Percentiles rank a stretch among this genome's conserved stretches.
Conservation (phyloP, 2,888 invertebrate genomes). For the Eupithecia subfuscata region DNA sequence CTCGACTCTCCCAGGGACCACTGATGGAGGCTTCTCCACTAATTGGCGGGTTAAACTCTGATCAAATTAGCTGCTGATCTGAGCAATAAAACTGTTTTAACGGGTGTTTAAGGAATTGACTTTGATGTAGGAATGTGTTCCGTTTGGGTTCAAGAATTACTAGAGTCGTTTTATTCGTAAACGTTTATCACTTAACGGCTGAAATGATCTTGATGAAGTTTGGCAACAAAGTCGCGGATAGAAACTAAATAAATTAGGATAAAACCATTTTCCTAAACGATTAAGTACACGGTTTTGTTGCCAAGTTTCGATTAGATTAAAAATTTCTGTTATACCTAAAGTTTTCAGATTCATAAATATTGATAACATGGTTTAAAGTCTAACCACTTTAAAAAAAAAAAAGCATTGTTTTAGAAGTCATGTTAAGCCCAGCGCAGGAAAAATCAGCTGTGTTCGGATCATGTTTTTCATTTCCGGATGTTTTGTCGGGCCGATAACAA, state of each 20-base stretch:
- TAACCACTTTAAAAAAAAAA: no score
- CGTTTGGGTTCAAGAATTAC: no score
- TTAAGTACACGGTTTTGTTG: no score
- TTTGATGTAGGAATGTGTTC: neutral
- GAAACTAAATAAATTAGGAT: no score
- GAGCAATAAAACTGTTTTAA: constrained; percentile 4
- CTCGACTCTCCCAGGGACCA: neutral
- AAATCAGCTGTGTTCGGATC: neutral
- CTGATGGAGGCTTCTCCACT: neutral
- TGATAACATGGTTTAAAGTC: no score
- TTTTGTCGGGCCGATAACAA: neutral
- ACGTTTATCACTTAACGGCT: no score
- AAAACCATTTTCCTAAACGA: no score
- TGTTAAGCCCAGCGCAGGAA: neutral
- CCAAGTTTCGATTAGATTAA: neutral
- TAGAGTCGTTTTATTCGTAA: no score
- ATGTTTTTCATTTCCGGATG: neutral
- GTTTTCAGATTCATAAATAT: no score
- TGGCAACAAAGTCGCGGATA: no score
- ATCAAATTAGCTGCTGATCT: neutral
- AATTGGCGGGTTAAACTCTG: constrained; percentile 1
- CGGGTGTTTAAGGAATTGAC: neutral
- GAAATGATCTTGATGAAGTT: no score
- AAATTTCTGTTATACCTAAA: neutral
- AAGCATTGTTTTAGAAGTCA: no score